These are phyloP conservation scores for Melipona bicolor DNA, from an alignment of 2,888 invertebrate genomes.

Conservation along the genomic window DNA sequence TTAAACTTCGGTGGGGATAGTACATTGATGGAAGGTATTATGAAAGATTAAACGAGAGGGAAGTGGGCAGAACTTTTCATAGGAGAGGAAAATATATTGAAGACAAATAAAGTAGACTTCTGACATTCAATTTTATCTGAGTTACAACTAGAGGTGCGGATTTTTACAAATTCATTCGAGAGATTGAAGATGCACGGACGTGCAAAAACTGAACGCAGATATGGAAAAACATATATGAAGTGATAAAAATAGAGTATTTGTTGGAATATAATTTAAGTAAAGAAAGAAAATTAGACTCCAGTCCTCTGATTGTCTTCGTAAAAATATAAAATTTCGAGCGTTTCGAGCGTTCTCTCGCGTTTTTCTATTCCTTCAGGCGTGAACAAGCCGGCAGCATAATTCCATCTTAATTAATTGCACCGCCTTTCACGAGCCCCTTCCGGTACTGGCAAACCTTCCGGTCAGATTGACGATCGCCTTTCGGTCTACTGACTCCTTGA, in stretches of 20 bases:
- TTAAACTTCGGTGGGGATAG: slow-evolving; percentile 2
- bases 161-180: too few relatives aligned
- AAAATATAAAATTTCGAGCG: too few relatives aligned
- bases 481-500: slow-evolving; percentile 57
- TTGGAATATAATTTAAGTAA: too few relatives aligned
- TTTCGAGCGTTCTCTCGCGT: not conserved
- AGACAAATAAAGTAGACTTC: not conserved
- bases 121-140: too few relatives aligned
- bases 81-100: not conserved
- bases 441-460: slow-evolving; percentile 56
- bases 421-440: slow-evolving; percentile 57
- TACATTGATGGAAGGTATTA: not conserved
- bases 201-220: too few relatives aligned
- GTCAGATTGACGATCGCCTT: slow-evolving; percentile 61
- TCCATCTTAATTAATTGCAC: slow-evolving; percentile 58
- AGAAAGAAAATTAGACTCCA: too few relatives aligned
- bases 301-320: too few relatives aligned
- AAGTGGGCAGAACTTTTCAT: not conserved
- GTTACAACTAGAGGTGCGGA: too few relatives aligned
- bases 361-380: slow-evolving; percentile 42
- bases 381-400: slow-evolving; percentile 40
- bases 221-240: too few relatives aligned
- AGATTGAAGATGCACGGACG: too few relatives aligned
- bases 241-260: too few relatives aligned
- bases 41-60: not conserved